A percentile compares a stretch with the other conserved stretches of the same genome.
Evolutionary conservation across 2,113 vertebrate genomes (phyloP).

Genomic region (Tyto alba): DNA sequence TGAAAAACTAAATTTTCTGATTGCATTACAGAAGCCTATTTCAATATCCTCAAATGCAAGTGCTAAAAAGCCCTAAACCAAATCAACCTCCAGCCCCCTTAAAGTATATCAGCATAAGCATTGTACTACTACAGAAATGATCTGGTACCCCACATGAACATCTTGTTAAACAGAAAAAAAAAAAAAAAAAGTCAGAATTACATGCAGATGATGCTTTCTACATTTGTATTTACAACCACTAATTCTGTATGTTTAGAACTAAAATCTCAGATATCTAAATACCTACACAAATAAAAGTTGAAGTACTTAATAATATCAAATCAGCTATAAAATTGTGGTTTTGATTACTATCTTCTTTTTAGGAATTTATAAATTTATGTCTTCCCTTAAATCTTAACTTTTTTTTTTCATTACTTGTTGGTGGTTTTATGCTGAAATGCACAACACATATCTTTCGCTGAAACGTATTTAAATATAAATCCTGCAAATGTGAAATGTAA

Average conservation of each 20-base stretch:
- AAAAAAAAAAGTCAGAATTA: not conserved
- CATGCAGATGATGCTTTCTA: not conserved
- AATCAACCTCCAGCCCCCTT: not conserved
- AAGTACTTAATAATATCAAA: not conserved
- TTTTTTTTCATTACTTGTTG: not conserved
- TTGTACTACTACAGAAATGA: not conserved
- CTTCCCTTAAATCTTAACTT: not conserved
- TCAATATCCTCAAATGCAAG: not conserved
- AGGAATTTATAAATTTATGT: not conserved
- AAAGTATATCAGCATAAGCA: not conserved
- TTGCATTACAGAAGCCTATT: not conserved
- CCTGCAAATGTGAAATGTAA: not conserved
- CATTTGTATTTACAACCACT: not conserved
- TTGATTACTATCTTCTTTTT: not conserved
- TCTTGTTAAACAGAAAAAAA: too few relatives aligned
- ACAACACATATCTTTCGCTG: not conserved
- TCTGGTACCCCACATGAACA: not conserved
- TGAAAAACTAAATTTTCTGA: not conserved
- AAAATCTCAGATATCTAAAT: not conserved
- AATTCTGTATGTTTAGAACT: not conserved
- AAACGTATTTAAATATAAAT: too few relatives aligned
- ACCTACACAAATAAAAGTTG: not conserved
- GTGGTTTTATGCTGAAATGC: not conserved
- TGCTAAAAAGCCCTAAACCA: not conserved
- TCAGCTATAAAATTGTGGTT: not conserved